Base-by-base conservation (phyloP, 1,140 invertebrate species). In the Panagrolaimus sp. region DNA sequence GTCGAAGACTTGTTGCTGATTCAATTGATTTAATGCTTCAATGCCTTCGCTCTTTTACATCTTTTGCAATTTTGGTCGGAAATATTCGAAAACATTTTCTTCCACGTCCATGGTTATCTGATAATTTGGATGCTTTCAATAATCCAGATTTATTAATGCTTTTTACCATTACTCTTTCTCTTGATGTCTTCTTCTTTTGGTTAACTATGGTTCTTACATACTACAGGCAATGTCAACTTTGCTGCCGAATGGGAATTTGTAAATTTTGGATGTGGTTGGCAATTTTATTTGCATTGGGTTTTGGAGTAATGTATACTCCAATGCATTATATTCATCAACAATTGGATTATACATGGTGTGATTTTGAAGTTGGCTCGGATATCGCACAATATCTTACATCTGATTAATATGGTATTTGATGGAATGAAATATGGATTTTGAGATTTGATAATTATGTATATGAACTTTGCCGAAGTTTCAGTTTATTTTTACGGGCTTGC, bases 61-160 rank as follows among this genome's bases (percentile, higher is more conserved):
- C 75, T 12, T 79, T 76, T 48, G 75, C 75, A 43, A 77, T 76
- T 24, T 38, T 76, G 45, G 77, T 79, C n/a, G 75, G 75, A 14
- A 78, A 76, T 48, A 38, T 79, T 12, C 75, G 79, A 65, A 78
- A 79, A 65, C 77, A 52, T 24, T 78, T 76, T 48, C 26, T 76
- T n/a, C 76, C 75, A 26, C 17, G 43, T n/a, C 74, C 75, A 48
- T 71, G 71, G 14, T 28, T 65, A 26, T 17, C 46, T 63, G 68
- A 75, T 24, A 44, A 62, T 14, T 8, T 76, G 21, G 28, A 74
- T 43, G 21, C 79, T 32, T 71, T 76, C 55, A 73, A 74, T 24
- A 78, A 76, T 67, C 75, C 75, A n/a, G 75, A 76, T 28, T 24
- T 76, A 24, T 12, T 76, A 1, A 76, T 76, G 76, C n/a, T 79